Conservation (phyloP, 2,113 vertebrate species). For the Brienomyrus longianalis region DNA sequence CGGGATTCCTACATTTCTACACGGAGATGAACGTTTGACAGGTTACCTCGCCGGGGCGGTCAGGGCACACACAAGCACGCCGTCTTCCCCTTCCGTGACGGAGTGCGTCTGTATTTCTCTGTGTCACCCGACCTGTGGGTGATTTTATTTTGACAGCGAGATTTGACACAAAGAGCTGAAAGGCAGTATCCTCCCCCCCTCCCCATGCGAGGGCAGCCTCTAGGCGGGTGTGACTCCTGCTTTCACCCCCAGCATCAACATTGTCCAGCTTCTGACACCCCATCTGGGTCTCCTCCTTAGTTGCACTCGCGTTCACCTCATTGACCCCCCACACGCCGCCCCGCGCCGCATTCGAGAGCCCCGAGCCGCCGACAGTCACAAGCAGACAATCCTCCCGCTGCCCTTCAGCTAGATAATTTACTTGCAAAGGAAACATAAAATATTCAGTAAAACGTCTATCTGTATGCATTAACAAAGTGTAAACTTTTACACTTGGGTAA, state of each 20-base stretch:
- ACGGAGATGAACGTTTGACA: neutral
- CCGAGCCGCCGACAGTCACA: neutral
- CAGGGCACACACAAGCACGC: neutral
- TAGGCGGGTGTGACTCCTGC: neutral
- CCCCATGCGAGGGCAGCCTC: neutral
- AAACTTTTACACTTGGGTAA: conserved; percentile 6
- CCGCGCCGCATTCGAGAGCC: neutral
- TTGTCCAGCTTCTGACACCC: neutral
- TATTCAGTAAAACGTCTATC: neutral
- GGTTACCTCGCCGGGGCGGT: neutral
- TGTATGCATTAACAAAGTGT: conserved; percentile 7
- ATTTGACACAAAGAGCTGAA: neutral
- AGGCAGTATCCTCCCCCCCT: neutral
- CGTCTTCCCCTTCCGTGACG: neutral
- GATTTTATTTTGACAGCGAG: neutral
- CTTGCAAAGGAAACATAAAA: conserved; percentile 10
- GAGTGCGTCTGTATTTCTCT: neutral
- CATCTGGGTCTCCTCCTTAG: neutral
- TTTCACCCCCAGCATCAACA: neutral
- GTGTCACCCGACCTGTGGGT: neutral
- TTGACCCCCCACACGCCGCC: neutral
- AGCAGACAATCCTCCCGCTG: neutral
- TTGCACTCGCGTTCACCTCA: neutral
- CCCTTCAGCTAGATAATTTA: conserved; percentile 1
- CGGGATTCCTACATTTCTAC: neutral